Percentiles rank a stretch among this genome's conserved stretches.
These are phyloP conservation scores for Lottia scabra DNA, from an alignment of 2,888 invertebrate genomes.

Conservation along the genomic window DNA sequence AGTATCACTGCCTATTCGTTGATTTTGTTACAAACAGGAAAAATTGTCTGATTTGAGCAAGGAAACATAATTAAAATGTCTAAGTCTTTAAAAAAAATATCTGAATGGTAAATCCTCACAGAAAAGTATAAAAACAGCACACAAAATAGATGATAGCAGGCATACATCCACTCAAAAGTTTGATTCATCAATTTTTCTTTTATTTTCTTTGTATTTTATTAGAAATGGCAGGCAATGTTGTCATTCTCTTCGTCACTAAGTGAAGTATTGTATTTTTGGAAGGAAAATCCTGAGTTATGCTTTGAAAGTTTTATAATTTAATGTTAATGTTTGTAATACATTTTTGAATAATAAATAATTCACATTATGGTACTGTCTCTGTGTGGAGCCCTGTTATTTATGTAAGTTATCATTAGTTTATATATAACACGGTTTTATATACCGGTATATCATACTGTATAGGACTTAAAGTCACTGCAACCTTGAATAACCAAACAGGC, in stretches of 20 bases:
- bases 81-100: neutral
- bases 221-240: neutral
- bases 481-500: no score
- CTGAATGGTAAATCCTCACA: neutral
- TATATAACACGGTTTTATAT: no score
- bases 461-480: no score
- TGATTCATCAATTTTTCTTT: neutral
- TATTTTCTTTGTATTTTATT: no score
- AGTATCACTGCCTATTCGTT: no score
- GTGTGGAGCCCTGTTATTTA: no score
- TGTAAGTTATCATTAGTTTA: no score
- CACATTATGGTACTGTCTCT: no score
- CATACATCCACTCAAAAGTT: constrained; percentile 1
- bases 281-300: constrained; percentile 5
- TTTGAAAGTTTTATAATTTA: neutral
- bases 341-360: neutral
- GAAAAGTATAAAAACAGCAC: neutral
- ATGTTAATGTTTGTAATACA: neutral
- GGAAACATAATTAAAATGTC: neutral
- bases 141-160: neutral
- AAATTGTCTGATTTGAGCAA: neutral
- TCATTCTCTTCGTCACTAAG: neutral
- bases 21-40: no score
- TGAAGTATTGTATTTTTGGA: constrained; percentile 3
- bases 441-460: no score